A percentile compares a stretch with the other conserved stretches of the same genome.
Evolutionary conservation across 2,888 invertebrate species (phyloP).

Genomic region (Hetaerina titia): DNA sequence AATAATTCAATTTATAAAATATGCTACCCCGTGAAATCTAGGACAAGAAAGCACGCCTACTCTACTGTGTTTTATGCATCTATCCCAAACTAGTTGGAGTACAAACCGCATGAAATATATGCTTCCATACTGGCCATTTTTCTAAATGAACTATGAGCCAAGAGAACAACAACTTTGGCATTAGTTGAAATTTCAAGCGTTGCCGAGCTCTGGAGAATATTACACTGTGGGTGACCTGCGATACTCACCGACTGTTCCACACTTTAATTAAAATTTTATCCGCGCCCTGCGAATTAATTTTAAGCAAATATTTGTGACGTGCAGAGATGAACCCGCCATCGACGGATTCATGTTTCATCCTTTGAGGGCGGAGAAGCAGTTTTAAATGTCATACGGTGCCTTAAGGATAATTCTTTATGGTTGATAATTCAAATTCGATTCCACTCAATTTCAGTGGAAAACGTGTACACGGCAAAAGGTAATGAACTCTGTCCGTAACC

Average conservation of each 20-base stretch:
- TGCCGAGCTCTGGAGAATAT: neutral
- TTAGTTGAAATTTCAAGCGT: neutral
- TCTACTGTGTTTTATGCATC: neutral
- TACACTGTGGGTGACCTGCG: neutral
- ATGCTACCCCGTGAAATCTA: neutral
- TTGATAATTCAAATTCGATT: neutral
- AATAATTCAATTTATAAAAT: neutral
- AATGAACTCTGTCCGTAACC: too few species aligned
- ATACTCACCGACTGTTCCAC: neutral
- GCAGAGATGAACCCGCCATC: neutral
- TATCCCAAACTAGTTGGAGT: neutral
- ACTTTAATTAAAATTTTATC: neutral
- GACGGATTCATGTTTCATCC: neutral
- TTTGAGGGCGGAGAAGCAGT: neutral
- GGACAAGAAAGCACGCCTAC: neutral
- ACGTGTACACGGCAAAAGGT: too few species aligned
- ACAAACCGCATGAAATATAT: constrained; percentile 17
- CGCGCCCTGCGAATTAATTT: neutral
- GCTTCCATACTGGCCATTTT: neutral
- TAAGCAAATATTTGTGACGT: neutral
- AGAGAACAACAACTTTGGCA: neutral
- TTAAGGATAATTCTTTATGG: neutral
- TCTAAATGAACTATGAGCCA: neutral
- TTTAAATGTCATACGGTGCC: neutral
- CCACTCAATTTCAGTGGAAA: neutral